These are phyloP conservation scores for Cettia cetti DNA, from an alignment of 2,113 vertebrate species.

Conservation along the genomic window DNA sequence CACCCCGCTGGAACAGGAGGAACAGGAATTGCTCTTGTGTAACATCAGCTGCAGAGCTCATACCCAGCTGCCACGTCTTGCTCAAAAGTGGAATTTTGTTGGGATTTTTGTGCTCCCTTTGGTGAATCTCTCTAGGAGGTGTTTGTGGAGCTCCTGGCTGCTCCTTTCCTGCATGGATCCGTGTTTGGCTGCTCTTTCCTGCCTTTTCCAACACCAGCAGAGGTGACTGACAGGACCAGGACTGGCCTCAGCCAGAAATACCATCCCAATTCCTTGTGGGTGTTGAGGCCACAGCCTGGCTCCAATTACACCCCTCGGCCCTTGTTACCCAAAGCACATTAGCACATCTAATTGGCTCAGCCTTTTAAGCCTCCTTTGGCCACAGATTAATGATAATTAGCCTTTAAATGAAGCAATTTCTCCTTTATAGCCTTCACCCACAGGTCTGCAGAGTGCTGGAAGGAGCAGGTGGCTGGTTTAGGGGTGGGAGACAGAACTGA, in stretches of 20 bases:
- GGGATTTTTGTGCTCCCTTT: not conserved
- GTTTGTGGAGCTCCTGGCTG: fast-evolving
- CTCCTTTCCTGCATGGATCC: not conserved
- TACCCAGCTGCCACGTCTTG: not conserved
- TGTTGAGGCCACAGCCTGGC: not conserved
- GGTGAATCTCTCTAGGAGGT: not conserved
- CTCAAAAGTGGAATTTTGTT: too few species aligned
- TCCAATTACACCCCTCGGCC: not conserved
- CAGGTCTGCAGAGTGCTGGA: not conserved
- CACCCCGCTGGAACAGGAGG: not conserved
- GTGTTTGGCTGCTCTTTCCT: fast-evolving
- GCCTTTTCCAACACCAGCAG: not conserved
- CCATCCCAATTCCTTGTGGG: not conserved
- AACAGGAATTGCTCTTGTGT: not conserved
- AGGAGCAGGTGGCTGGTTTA: not conserved
- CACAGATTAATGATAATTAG: slow-evolving; percentile 15
- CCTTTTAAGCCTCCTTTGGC: slow-evolving; percentile 24
- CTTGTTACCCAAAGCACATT: not conserved
- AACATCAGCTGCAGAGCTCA: not conserved
- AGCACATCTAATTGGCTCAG: not conserved
- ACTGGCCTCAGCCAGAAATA: not conserved
- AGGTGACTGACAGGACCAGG: not conserved
- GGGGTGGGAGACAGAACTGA: not conserved
- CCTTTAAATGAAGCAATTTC: not conserved
- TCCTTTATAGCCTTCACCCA: not conserved